Conservation (phyloP, 2,113 vertebrate genomes). For the Pterocles orientalis region DNA sequence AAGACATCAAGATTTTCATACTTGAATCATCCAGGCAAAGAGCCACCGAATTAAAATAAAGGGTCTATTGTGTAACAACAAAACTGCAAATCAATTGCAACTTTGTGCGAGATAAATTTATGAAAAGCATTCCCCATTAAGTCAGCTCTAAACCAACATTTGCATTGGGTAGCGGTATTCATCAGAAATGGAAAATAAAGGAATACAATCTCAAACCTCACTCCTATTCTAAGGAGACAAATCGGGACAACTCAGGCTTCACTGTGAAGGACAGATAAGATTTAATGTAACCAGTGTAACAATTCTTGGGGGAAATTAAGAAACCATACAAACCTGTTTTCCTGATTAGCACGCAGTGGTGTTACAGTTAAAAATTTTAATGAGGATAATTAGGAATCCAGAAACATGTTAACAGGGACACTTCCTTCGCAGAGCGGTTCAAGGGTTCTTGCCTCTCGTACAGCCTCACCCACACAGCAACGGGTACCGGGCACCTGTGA, state of each 20-base stretch:
- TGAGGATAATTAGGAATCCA: background rate
- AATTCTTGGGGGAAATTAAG: background rate
- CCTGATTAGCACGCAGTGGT: background rate
- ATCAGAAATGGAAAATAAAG: background rate
- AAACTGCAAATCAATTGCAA: background rate
- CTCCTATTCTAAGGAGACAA: background rate
- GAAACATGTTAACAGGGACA: background rate
- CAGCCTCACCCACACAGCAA: background rate
- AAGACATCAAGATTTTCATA: background rate
- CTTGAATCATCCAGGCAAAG: background rate
- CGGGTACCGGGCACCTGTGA: fast-evolving
- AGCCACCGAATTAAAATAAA: background rate
- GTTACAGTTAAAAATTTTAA: background rate
- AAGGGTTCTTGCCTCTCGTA: background rate
- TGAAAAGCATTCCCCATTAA: background rate
- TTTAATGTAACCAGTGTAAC: background rate
- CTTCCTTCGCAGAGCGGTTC: background rate
- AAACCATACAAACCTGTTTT: background rate
- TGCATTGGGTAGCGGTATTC: background rate
- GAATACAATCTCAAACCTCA: background rate
- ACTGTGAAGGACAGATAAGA: background rate
- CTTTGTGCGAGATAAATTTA: background rate
- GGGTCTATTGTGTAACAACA: background rate
- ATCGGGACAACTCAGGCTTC: background rate
- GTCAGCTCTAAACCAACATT: background rate